phyloP scores from a whole-genome alignment of 2,113 vertebrate species.

The Corythornis cristatus region DNA sequence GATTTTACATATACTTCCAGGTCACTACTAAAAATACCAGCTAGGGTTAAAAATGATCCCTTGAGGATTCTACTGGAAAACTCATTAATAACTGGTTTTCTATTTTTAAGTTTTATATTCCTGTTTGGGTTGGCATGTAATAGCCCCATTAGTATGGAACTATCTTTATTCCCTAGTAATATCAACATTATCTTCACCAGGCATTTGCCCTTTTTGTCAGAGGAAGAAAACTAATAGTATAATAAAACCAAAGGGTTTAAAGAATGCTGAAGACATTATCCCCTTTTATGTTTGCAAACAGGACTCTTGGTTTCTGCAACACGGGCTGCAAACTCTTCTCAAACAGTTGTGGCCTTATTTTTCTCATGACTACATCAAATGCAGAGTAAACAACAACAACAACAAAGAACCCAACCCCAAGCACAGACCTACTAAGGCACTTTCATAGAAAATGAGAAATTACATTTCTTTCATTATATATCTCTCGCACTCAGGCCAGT shows the following conservation, averaged over 20 bases:
- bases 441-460: not conserved
- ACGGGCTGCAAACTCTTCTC: not conserved
- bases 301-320: not conserved
- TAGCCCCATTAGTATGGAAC: not conserved
- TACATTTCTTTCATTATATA: not conserved
- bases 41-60: not conserved
- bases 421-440: fast-evolving
- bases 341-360: not conserved
- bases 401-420: not conserved
- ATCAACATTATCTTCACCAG: not conserved
- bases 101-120: not conserved
- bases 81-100: not conserved
- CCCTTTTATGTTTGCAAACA: not conserved
- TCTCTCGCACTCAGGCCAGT: not conserved
- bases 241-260: not conserved
- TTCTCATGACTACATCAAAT: not conserved
- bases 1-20: not conserved
- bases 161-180: not conserved
- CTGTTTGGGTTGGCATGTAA: not conserved
- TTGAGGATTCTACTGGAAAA: not conserved
- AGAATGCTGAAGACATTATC: not conserved
- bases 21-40: not conserved
- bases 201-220: not conserved
- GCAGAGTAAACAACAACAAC: not conserved
- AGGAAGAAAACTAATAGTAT: not conserved